Evolutionary conservation across 2,797 vertebrate genomes (phyloP).

Genomic region (Serranus cabrilla): DNA sequence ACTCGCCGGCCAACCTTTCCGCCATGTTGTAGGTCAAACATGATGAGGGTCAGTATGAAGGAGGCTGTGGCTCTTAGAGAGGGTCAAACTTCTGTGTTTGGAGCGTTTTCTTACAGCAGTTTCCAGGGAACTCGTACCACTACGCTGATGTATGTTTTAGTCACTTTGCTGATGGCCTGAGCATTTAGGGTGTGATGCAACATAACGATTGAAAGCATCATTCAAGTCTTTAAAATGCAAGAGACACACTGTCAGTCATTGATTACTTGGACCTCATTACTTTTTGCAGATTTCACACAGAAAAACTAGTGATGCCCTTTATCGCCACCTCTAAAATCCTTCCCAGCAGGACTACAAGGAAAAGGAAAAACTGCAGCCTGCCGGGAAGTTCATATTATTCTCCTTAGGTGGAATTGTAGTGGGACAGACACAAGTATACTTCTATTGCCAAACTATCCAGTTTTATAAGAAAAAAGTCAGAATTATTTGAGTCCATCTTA

Average conservation of each 20-base stretch:
- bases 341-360: constrained; percentile 15
- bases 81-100: neutral
- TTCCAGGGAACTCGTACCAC: constrained; percentile 11
- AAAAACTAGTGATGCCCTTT: constrained; percentile 24
- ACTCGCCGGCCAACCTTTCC: constrained; percentile 5
- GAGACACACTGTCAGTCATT: constrained; percentile 25
- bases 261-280: constrained; percentile 49
- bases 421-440: neutral
- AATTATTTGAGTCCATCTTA: too few species aligned
- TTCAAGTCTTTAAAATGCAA: constrained; percentile 47
- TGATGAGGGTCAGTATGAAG: neutral
- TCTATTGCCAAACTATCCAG: fast-evolving
- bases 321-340: neutral
- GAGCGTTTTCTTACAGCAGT: constrained; percentile 14
- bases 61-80: neutral
- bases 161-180: constrained; percentile 4
- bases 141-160: neutral
- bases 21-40: constrained; percentile 4
- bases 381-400: constrained; percentile 13
- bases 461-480: too few species aligned
- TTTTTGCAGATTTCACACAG: constrained; percentile 18
- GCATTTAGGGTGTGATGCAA: constrained; percentile 28
- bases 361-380: neutral
- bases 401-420: constrained; percentile 12
- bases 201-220: constrained; percentile 27